phyloP scores from a whole-genome alignment of 2,113 vertebrate genomes.

The Brachyhypopomus gauderio region DNA sequence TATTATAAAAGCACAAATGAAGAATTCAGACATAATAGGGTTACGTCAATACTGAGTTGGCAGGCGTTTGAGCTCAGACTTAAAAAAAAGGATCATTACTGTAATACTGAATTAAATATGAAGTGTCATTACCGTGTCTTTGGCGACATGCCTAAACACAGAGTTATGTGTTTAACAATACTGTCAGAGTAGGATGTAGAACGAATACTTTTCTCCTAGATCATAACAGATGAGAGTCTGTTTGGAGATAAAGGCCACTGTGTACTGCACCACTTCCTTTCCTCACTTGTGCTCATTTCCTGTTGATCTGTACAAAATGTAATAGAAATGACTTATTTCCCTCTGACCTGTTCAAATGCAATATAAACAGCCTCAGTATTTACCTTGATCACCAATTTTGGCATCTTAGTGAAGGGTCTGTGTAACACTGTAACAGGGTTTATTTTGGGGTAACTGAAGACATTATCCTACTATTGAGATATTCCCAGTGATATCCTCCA shows the following conservation, averaged over 20 bases:
- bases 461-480: neutral
- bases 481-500: neutral
- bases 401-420: neutral
- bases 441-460: neutral
- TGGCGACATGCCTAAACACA: neutral
- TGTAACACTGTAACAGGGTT: neutral
- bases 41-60: neutral
- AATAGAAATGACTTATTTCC: neutral
- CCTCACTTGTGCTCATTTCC: neutral
- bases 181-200: neutral
- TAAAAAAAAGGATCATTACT: neutral
- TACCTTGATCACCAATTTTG: neutral
- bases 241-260: constrained; percentile 31
- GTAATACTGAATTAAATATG: too few relatives aligned
- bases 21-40: neutral
- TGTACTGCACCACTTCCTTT: neutral
- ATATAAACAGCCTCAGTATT: neutral
- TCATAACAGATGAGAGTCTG: constrained; percentile 11
- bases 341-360: neutral
- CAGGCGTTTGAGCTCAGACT: neutral
- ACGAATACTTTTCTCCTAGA: neutral
- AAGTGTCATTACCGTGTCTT: neutral
- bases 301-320: neutral
- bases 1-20: neutral
- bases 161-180: too few relatives aligned